Evolutionary conservation across 2,113 vertebrate genomes (phyloP), one percentile per base, ranked within the genome.

Genomic region (Lontra canadensis): DNA sequence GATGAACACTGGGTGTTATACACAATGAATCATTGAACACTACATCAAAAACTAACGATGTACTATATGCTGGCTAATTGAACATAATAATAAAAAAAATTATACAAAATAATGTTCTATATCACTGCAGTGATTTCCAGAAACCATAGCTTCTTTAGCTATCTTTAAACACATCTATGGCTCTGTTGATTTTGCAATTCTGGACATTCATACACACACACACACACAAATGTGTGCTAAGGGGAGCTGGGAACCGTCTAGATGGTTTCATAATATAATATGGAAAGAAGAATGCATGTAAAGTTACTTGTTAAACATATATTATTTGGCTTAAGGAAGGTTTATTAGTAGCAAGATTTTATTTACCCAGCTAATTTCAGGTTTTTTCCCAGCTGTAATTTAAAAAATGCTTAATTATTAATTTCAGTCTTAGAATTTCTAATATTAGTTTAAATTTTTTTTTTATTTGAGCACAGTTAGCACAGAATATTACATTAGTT

Each of bases 261-360:
- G 26, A 74, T 47, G 21, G 34, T 61, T 86, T 39, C 52, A 31
- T n/a, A 67, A 47, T n/a, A 36, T 21, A 55, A 59, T 17, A 63
- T 1, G 3, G 52, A 67, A 67, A 90, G 52, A 81, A 67, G 21
- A 80, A 73, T 79, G n/a, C 23, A 42, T 74, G 4, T 15, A 80
- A 79, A 49, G 3, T 26, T 82, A 57, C 25, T 78, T 47, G 11
- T 59, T 63, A 89, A 88, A 55, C 34, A 52, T 13, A 2, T 25
- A 57, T 87, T 92, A 10, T 96, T 90, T 39, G 86, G 80, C 29
- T 90, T 97, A 36, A 52, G 55, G 31, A 61, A 90, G 85, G 11
- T 52, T 59, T 79, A 29, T 80, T 96, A 83, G 26, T 49, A 85
- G 36, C 29, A 91, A 88, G 17, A 84, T 88, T 88, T 36, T 85